Evolutionary conservation across 2,113 vertebrate genomes (phyloP).

Genomic region (Pycnonotus jocosus): DNA sequence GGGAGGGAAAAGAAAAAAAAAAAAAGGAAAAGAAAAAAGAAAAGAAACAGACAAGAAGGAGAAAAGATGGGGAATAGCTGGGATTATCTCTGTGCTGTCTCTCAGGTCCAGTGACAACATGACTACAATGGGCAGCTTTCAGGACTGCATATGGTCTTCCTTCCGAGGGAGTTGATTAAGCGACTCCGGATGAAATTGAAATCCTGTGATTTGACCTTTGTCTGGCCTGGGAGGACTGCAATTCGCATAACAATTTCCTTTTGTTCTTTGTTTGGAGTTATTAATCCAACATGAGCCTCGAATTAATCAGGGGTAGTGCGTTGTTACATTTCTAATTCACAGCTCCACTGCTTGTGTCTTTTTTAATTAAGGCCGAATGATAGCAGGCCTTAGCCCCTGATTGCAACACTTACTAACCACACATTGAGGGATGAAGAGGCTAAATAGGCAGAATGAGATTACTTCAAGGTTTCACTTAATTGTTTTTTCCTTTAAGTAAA

Average conservation of each 20-base stretch:
- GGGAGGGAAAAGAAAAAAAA: fast-evolving
- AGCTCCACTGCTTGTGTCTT: constrained; percentile 85
- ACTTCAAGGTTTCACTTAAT: constrained; percentile 82
- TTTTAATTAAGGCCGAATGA: constrained; percentile 93
- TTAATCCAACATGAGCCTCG: constrained; percentile 88
- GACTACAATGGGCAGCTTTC: constrained; percentile 78
- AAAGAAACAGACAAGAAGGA: constrained; percentile 10
- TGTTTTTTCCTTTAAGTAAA: constrained; percentile 84
- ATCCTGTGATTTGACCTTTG: constrained; percentile 88
- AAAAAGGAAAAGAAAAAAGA: not conserved
- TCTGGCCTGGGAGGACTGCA: constrained; percentile 82
- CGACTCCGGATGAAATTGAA: constrained; percentile 84
- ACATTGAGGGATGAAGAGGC: constrained; percentile 79
- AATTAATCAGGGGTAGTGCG: constrained; percentile 84
- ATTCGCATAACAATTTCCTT: constrained; percentile 88
- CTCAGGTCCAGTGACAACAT: constrained; percentile 72
- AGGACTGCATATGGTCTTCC: constrained; percentile 82
- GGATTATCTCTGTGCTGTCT: constrained; percentile 72
- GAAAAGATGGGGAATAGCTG: constrained; percentile 64
- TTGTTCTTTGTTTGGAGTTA: constrained; percentile 88
- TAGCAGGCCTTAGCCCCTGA: constrained; percentile 78
- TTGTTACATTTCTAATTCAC: constrained; percentile 91
- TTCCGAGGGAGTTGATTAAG: constrained; percentile 84
- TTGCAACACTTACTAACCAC: constrained; percentile 78
- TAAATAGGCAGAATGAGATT: constrained; percentile 81